Evolutionary conservation across 2,113 vertebrate species (phyloP).

Genomic region (Polypterus bichir): DNA sequence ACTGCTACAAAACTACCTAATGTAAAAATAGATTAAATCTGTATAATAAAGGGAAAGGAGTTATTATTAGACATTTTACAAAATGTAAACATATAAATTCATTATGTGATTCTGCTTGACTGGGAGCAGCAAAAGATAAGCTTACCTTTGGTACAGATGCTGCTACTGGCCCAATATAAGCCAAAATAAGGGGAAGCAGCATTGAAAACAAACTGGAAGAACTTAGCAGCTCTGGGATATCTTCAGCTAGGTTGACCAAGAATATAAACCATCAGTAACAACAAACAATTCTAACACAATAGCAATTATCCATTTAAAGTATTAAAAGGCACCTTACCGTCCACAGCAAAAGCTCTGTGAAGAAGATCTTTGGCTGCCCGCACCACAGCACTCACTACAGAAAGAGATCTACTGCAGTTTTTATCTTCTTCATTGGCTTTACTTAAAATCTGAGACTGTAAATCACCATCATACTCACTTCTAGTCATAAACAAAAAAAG

Average conservation of each 20-base stretch:
- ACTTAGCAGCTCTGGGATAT: slow-evolving; percentile 93
- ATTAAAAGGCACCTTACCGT: slow-evolving; percentile 56
- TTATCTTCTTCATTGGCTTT: slow-evolving; percentile 98
- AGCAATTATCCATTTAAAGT: slow-evolving; percentile 1
- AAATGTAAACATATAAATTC: background rate
- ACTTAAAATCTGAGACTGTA: slow-evolving; percentile 89
- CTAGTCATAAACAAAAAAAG: slow-evolving; percentile 35
- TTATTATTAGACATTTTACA: too few relatives aligned
- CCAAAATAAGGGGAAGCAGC: slow-evolving; percentile 93
- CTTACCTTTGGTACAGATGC: slow-evolving; percentile 91
- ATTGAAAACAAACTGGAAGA: slow-evolving; percentile 96
- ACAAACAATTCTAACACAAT: background rate
- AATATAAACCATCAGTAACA: slow-evolving; percentile 25
- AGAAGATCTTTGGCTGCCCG: slow-evolving; percentile 88
- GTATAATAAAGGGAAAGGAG: too few relatives aligned
- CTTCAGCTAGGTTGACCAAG: slow-evolving; percentile 60
- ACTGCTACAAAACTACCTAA: too few relatives aligned
- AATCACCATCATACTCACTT: slow-evolving; percentile 93
- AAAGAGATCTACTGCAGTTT: slow-evolving; percentile 88
- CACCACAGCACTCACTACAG: slow-evolving; percentile 89
- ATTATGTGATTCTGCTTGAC: background rate
- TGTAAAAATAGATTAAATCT: too few relatives aligned
- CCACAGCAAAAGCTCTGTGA: slow-evolving; percentile 89
- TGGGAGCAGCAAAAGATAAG: background rate
- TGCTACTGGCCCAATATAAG: slow-evolving; percentile 93